Conservation (phyloP, 2,888 invertebrate genomes). For the Xestia rhomboidea region DNA sequence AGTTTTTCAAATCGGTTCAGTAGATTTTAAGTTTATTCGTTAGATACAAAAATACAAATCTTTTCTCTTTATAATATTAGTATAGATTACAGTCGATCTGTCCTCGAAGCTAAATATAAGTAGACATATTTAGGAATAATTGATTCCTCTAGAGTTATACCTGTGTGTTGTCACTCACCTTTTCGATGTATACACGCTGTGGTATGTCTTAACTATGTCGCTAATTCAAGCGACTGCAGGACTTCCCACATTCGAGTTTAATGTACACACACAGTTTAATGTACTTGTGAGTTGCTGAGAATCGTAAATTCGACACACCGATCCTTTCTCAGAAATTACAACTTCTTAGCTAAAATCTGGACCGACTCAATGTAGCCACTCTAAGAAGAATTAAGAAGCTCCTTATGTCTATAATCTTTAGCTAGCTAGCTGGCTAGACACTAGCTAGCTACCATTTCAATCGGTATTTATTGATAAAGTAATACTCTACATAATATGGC, state of each 20-base stretch:
- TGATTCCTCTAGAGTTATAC: slow-evolving; percentile 1
- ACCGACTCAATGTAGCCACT: background rate
- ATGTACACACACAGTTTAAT: too few species aligned
- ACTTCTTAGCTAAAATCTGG: background rate
- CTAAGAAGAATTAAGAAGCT: background rate
- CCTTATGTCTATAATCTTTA: background rate
- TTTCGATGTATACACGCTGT: background rate
- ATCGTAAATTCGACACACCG: background rate
- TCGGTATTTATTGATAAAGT: background rate
- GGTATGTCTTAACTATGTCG: background rate
- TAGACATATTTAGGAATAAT: slow-evolving; percentile 13
- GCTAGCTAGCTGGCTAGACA: background rate
- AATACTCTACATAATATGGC: background rate
- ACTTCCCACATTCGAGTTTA: background rate
- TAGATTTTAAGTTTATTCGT: too few species aligned
- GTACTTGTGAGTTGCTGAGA: background rate
- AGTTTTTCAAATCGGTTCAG: too few species aligned
- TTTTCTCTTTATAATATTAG: too few species aligned
- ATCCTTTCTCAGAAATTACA: background rate
- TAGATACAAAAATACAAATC: too few species aligned
- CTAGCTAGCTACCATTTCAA: too few species aligned
- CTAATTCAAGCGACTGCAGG: background rate
- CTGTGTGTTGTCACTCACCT: background rate
- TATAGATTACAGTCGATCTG: slow-evolving; percentile 17
- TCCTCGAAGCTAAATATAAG: slow-evolving; percentile 43